A percentile compares a stretch with the other conserved stretches of the same genome.
These are phyloP conservation scores for Cyaniris semiargus DNA, from an alignment of 2,888 invertebrate genomes.

Conservation along the genomic window DNA sequence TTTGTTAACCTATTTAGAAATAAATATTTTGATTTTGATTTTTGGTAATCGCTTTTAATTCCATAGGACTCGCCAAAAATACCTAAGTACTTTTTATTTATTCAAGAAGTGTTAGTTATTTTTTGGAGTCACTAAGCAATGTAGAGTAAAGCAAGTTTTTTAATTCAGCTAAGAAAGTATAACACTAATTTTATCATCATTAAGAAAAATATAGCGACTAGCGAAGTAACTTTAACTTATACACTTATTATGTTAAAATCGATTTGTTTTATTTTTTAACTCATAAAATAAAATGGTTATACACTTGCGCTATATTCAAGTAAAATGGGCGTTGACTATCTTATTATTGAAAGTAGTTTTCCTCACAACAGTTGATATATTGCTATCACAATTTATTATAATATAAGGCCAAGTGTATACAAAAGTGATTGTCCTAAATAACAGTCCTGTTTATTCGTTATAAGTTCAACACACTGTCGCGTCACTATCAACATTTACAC, in stretches of 20 bases:
- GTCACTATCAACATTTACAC: conserved; percentile 60
- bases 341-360: background rate
- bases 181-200: background rate
- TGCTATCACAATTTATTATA: conserved; percentile 37
- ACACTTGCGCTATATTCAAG: background rate
- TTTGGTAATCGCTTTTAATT: background rate
- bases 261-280: background rate
- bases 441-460: conserved; percentile 55
- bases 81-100: background rate
- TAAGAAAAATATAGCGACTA: background rate
- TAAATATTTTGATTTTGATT: too few species aligned
- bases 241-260: background rate
- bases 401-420: conserved; percentile 46
- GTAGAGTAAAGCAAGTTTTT: background rate
- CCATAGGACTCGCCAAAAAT: background rate
- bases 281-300: background rate
- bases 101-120: background rate
- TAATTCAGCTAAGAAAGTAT: background rate
- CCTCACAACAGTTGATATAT: conserved; percentile 6
- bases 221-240: too few species aligned
- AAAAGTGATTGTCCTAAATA: conserved; percentile 44
- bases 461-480: conserved; percentile 71
- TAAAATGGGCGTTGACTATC: conserved; percentile 6
- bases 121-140: background rate
- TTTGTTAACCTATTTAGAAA: too few species aligned